These are phyloP conservation scores for Rana temporaria DNA, from an alignment of 2,113 vertebrate species.

Conservation along the genomic window DNA sequence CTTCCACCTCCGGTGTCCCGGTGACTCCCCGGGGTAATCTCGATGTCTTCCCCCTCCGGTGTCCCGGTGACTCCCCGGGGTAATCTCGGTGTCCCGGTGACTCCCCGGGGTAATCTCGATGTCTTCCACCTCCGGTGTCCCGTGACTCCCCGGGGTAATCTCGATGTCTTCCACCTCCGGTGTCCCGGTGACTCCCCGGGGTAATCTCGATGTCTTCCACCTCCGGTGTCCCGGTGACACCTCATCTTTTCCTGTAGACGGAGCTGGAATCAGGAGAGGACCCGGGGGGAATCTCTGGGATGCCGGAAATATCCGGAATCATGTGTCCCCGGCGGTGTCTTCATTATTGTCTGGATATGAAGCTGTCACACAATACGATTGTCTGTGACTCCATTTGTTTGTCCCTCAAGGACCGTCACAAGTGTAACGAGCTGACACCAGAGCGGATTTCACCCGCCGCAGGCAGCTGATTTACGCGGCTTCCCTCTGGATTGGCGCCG, in stretches of 20 bases:
- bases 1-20: too few relatives aligned
- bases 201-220: background rate
- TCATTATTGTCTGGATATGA: background rate
- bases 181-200: too few relatives aligned
- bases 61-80: too few relatives aligned
- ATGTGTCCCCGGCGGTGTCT: background rate
- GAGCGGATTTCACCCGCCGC: slow-evolving; percentile 7
- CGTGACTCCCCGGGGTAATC: too few relatives aligned
- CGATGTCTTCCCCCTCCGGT: too few relatives aligned
- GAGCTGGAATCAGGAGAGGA: background rate
- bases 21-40: too few relatives aligned
- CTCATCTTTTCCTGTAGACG: too few relatives aligned
- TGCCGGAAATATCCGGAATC: background rate
- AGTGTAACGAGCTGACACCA: slow-evolving; percentile 21
- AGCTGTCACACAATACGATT: slow-evolving; percentile 2
- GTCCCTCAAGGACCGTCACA: slow-evolving; percentile 32
- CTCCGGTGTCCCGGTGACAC: background rate
- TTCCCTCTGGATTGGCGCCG: background rate
- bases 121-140: too few relatives aligned
- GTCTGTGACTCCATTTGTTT: background rate
- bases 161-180: too few relatives aligned
- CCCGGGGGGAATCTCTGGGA: background rate
- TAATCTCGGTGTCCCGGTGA: too few relatives aligned
- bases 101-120: too few relatives aligned
- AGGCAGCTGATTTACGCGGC: slow-evolving; percentile 3